Conservation (phyloP, 2,888 invertebrate genomes). For the Watsonalla cultraria region DNA sequence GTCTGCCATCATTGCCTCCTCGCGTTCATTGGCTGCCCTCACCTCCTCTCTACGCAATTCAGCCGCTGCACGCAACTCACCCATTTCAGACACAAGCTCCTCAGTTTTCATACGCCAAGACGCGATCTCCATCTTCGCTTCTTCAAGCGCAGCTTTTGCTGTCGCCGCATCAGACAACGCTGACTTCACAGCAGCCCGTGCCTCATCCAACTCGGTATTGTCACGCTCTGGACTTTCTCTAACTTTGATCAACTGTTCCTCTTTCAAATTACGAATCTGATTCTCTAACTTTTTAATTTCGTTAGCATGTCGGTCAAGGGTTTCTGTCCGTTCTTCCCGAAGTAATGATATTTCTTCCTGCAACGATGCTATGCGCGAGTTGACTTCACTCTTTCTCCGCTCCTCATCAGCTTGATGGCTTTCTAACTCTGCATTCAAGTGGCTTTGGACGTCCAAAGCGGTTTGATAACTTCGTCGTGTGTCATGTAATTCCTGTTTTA, state of each 20-base stretch:
- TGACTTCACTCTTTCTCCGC: constrained; percentile 44
- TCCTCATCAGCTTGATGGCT: constrained; percentile 56
- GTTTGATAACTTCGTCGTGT: constrained; percentile 61
- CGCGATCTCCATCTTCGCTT: constrained; percentile 42
- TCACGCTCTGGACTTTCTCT: constrained; percentile 53
- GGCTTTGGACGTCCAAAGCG: constrained; percentile 64
- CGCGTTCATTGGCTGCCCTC: constrained; percentile 51
- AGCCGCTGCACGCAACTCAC: constrained; percentile 51
- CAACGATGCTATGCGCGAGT: constrained; percentile 42
- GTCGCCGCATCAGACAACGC: constrained; percentile 47
- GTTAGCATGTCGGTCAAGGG: constrained; percentile 43
- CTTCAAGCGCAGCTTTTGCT: constrained; percentile 50
- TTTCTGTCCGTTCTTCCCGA: constrained; percentile 50
- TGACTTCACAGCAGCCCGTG: constrained; percentile 37
- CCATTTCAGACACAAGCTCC: constrained; percentile 51
- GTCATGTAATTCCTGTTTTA: constrained; percentile 69
- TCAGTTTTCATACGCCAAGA: constrained; percentile 60
- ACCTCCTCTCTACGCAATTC: constrained; percentile 59
- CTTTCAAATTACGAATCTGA: constrained; percentile 54
- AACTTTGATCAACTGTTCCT: constrained; percentile 44
- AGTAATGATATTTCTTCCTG: constrained; percentile 63
- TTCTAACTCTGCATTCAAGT: constrained; percentile 64
- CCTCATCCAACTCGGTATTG: constrained; percentile 57
- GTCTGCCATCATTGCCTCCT: constrained; percentile 56
- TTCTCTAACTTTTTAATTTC: constrained; percentile 53